Base-by-base conservation (phyloP, 2,888 invertebrate genomes). In the Pollenia labialis region DNA sequence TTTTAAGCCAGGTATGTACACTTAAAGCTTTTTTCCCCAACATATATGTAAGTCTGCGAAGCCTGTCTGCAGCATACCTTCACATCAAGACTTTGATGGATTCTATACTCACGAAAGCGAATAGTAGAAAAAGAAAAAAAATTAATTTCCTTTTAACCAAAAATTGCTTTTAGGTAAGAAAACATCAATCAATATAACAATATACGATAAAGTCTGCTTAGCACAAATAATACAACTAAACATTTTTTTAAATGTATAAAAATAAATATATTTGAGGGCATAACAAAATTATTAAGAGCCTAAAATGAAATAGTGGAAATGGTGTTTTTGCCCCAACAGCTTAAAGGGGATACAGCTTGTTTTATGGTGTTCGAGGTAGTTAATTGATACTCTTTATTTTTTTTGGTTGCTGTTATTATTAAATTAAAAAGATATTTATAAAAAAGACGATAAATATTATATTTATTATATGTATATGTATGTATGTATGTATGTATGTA, bases 121-220 rank as follows among this genome's bases (percentile, higher is more conserved):
- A 4, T 32, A 44, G 64, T 8, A 64, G 44, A 64, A 40, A 50
- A 2, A 54, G 23, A 14, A 58, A 74, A 77, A 64, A 77, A 84
- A 79, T 77, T 81, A 81, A 84, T 81, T 81, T 84, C 81, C 81
- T 86, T 83, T 76, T 87, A 76, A 80, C 68, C 66, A 76, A 72
- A 84, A 87, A 87, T 87, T 74, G 86, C 83, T 84, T 87, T 87
- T 81, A 77, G 80, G 76, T 72, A 86, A 83, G 83, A 84, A 76
- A 72, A 87, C 86, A 87, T 87, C 86, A 87, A 87, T 87, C 83
- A 83, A 81, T 87, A 77, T 48, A 81, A 82, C 74, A 85, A 77
- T 32, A 32, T 74, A 71, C 66, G 62, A 74, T 64, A 81, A 82
- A 75, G 52, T 72, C 81, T 75, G 52, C 50, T 66, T n/a, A 44